Evolutionary conservation across 2,797 vertebrate genomes (phyloP), one percentile per base, ranked within the genome.

Genomic region (Rhinatrema bivittatum): DNA sequence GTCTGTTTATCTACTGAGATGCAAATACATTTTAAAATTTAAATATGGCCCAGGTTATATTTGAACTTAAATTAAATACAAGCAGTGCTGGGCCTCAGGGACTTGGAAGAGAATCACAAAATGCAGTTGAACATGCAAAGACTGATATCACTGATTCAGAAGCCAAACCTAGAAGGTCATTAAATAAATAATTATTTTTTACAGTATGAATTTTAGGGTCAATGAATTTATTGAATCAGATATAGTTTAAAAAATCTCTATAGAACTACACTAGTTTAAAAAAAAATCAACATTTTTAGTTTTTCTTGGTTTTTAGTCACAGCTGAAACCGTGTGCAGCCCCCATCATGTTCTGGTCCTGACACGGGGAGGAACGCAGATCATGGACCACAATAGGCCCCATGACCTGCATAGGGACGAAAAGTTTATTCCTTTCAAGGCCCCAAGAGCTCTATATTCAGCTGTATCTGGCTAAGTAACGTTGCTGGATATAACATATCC

Each of bases 11-110:
- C 22, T 37, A 28, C 21, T 37, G 42, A 34, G 29, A 24, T 41
- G 19, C 11, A 25, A 28, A 46, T 6, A 10, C 29, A 41, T 56
- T 39, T 59, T 49, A 50, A n/a, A 65, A 37, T 42, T 39, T 41
- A 53, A 38, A 11, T 42, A 44, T 49, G 25, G 10, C 3, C 23
- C 2, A 3, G 36, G 6, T 66, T 41, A 27, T 5, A 36, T 29
- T 26, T 55, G 35, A n/a, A 27, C 12, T 44, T 67, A 42, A 27
- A 12, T 44, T 67, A 42, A 59, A 57, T 54, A 3, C 1, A 12
- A 56, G 29, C 26, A 41, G 9, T 8, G 37, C 15, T 32, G 15
- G 7, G 60, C 36, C 42, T 49, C 20, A n/a, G 17, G 24, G 6
- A 53, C 1, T 3, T 21, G 36, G 56, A 14, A 29, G 37, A 37